Base-by-base conservation (phyloP, 1,140 invertebrate genomes). In the Rhagoletis zephyria region DNA sequence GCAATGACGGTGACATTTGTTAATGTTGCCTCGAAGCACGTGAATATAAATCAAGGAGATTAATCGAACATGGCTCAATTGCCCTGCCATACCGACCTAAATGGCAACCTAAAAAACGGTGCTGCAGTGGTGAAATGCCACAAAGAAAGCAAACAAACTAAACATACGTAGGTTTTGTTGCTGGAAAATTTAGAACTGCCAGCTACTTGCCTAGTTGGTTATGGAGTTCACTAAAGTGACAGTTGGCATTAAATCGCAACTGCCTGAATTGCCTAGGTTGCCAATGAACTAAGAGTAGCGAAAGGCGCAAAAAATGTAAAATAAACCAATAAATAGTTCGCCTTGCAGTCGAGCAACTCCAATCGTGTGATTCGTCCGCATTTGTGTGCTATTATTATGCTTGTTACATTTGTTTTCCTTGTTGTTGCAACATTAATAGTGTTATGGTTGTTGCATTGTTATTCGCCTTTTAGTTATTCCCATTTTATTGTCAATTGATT, bases 31-130 rank as follows among this genome's bases (percentile, higher is more conserved):
- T 87, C 45, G 19, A 30, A 90, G 89, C 91, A 91, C 91, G 90
- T 91, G 91, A 91, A 91, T 91, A 92, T 92, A 92, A 92, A 92
- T 92, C 91, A 92, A 90, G 90, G 90, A 92, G 91, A 92, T 92
- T 92, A 92, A 92, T 92, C 91, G 91, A 92, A 92, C 91, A 92
- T 92, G 91, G 91, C 91, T 92, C 91, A 92, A 92, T 92, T 90
- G 91, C 90, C 90, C 90, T 89, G 89, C 89, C 91, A 91, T 91
- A 90, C 90, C 74, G 1, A 30, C 30, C 30, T 30, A 30, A 30
- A 30, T 30, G 30, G 30, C 30, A 30, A 30, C 30, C 30, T 30
- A 30, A 30, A 30, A 30, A 30, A 30, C 30, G 30, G 30, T 30
- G 30, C 30, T 30, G 30, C 30, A 30, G 30, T 30, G 56, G 74